Evolutionary conservation across 2,113 vertebrate species (phyloP).

Genomic region (Turnix velox): DNA sequence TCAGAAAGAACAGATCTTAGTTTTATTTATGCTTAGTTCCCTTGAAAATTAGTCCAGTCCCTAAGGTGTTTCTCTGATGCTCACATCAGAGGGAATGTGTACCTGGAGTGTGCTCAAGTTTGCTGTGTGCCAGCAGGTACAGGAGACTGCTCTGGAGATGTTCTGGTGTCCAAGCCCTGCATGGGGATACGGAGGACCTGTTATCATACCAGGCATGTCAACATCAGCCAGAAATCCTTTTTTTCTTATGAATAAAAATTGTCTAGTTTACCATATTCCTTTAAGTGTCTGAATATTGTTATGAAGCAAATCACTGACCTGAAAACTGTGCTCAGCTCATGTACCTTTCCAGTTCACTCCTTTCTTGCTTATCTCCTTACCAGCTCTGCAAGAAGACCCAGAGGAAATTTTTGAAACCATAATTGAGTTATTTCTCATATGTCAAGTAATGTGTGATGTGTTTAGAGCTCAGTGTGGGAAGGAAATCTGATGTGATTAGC

Average conservation of each 20-base stretch:
- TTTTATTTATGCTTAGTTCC: neutral
- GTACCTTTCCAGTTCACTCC: neutral
- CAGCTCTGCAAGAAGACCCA: neutral
- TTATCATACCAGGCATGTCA: neutral
- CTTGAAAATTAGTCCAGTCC: neutral
- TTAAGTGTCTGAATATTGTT: rapidly evolving
- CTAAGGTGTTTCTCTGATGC: rapidly evolving
- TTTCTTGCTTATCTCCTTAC: neutral
- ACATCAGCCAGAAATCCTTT: neutral
- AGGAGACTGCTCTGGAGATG: neutral
- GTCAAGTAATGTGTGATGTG: neutral
- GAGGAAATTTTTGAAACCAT: neutral
- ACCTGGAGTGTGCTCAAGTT: rapidly evolving
- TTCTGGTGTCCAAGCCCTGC: neutral
- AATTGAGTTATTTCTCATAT: neutral
- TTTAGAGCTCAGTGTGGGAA: neutral
- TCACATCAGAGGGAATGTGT: rapidly evolving
- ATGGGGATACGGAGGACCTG: neutral
- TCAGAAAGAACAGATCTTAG: neutral
- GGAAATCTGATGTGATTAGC: neutral
- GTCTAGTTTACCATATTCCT: no score
- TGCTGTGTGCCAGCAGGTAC: neutral
- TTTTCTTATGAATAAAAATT: no score
- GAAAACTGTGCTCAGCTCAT: neutral
- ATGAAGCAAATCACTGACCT: rapidly evolving